Conservation (phyloP, 1,140 invertebrate genomes). For the Hylyphantes graminicola region DNA sequence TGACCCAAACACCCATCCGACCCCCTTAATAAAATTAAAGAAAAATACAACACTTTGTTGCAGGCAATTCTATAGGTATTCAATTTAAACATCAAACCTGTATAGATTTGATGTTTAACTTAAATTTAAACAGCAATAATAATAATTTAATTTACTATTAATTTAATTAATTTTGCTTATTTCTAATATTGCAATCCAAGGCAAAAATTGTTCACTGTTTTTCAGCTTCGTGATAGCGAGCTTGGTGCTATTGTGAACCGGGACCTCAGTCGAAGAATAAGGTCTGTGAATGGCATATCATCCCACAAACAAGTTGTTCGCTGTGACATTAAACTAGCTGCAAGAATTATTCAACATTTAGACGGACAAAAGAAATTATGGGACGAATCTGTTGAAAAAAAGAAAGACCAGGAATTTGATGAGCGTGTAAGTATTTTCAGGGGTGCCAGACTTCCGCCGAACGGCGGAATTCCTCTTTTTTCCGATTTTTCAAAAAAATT, state of each 20-base stretch:
- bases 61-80: no score
- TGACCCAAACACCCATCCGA: no score
- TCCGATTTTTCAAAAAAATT: no score
- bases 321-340: constrained; percentile 92
- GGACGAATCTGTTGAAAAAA: constrained; percentile 70
- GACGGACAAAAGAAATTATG: constrained; percentile 88
- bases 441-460: no score
- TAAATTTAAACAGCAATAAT: no score
- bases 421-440: constrained; percentile 42
- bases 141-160: not conserved
- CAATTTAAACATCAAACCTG: no score
- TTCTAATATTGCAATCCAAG: not conserved
- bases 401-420: constrained; percentile 62
- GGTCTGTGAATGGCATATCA: constrained; percentile 92
- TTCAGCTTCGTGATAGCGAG: constrained; percentile 87
- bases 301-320: constrained; percentile 90
- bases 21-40: not conserved
- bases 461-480: no score
- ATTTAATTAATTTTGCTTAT: not conserved
- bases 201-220: not conserved
- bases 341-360: constrained; percentile 94
- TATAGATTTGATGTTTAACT: no score
- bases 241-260: constrained; percentile 94
- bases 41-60: not conserved
- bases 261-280: constrained; percentile 90